phyloP scores from a whole-genome alignment of 2,797 vertebrate species.

The Rhabdomys pumilio region DNA sequence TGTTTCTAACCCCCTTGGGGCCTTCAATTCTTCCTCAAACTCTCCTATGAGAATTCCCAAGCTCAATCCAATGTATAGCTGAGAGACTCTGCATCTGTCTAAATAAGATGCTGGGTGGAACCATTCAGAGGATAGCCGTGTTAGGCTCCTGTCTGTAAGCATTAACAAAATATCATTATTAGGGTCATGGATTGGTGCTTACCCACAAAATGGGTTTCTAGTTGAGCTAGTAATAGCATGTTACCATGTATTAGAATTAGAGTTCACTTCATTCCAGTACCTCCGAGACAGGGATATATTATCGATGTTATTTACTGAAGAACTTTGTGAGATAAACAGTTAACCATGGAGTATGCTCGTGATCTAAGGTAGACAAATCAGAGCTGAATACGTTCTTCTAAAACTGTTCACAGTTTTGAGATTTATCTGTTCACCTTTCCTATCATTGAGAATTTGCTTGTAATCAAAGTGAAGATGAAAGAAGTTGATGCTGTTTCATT shows the following conservation, averaged over 20 bases:
- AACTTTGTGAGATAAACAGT: background rate
- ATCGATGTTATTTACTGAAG: background rate
- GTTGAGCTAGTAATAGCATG: background rate
- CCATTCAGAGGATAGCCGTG: background rate
- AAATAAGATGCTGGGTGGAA: background rate
- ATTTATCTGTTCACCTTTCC: background rate
- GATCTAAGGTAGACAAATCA: background rate
- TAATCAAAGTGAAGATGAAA: slow-evolving; percentile 40
- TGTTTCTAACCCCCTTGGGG: background rate
- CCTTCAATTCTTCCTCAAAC: background rate
- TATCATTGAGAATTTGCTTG: background rate
- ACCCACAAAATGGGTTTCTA: background rate
- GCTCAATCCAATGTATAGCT: background rate
- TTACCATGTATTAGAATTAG: background rate
- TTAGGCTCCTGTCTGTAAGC: background rate
- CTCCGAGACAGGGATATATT: background rate
- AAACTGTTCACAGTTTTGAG: background rate
- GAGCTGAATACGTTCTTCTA: background rate
- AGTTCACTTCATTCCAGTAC: background rate
- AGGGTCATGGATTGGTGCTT: background rate
- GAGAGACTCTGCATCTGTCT: background rate
- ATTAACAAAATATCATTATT: background rate
- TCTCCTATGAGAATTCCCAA: background rate
- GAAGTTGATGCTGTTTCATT: background rate
- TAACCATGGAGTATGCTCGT: background rate